Evolutionary conservation across 1,140 invertebrate genomes (phyloP).

Genomic region (Procambarus clarkii): DNA sequence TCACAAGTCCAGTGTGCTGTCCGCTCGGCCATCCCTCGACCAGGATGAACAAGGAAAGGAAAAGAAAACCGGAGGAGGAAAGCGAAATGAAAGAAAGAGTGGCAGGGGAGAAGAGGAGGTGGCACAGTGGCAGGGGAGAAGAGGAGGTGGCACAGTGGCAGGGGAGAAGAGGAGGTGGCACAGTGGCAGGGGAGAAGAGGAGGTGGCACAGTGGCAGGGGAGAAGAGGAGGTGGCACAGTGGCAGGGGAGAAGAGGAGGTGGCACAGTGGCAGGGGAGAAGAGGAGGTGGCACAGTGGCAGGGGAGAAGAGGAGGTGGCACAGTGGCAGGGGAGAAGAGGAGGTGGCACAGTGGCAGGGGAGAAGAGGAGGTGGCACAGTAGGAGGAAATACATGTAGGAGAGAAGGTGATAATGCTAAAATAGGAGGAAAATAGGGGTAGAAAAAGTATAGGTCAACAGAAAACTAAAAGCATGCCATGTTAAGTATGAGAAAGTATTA

Average conservation of each 20-base stretch:
- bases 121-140: no score
- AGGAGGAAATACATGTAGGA: neutral
- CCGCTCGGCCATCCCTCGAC: no score
- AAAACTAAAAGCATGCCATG: no score
- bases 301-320: neutral
- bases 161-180: no score
- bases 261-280: neutral
- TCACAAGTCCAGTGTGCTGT: no score
- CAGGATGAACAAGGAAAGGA: neutral
- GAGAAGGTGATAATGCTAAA: neutral
- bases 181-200: no score
- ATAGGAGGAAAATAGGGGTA: neutral
- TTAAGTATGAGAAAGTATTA: no score
- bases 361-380: neutral
- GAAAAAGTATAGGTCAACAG: no score
- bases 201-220: no score
- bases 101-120: neutral
- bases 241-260: neutral
- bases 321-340: neutral
- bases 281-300: neutral
- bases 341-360: neutral
- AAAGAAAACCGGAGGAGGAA: neutral
- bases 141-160: no score
- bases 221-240: neutral
- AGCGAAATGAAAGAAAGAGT: neutral